Percentiles rank a stretch among this genome's conserved stretches.
These are phyloP conservation scores for Strix uralensis DNA, from an alignment of 2,113 vertebrate species.

Conservation along the genomic window DNA sequence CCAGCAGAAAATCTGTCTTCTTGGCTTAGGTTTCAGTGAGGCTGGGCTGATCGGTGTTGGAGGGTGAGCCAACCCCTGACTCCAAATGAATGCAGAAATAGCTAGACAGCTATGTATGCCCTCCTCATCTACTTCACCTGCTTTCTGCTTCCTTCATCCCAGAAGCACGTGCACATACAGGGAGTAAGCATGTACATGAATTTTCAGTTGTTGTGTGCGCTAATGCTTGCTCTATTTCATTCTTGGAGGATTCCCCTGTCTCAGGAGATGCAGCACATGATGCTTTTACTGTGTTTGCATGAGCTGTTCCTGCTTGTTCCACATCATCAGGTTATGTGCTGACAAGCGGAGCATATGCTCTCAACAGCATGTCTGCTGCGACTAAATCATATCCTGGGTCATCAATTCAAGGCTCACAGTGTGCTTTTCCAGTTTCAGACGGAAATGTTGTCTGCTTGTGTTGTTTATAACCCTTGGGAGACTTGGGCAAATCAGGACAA, in stretches of 20 bases:
- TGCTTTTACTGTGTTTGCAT: background rate
- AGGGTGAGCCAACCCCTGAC: background rate
- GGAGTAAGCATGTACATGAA: background rate
- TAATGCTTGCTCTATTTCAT: background rate
- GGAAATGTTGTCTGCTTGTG: background rate
- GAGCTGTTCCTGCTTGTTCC: conserved; percentile 32
- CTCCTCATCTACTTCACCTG: background rate
- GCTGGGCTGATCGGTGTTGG: background rate
- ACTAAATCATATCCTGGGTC: conserved; percentile 15
- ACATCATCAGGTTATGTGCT: background rate
- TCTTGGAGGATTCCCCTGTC: background rate
- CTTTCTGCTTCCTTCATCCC: background rate
- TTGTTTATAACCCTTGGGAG: conserved; percentile 5
- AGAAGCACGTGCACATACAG: background rate
- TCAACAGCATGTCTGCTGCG: conserved; percentile 12
- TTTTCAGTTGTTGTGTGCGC: background rate
- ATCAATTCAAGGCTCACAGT: background rate
- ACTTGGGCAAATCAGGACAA: background rate
- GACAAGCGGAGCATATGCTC: conserved; percentile 33
- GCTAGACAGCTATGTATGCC: background rate
- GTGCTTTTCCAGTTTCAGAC: background rate
- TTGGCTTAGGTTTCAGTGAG: background rate
- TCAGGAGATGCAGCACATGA: background rate
- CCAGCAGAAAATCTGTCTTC: background rate
- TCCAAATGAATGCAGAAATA: conserved; percentile 1